Percentiles rank a stretch among this genome's conserved stretches.
Conservation (phyloP, 92 coral and sea anemone genomes). For the Zoanthus sociatus region DNA sequence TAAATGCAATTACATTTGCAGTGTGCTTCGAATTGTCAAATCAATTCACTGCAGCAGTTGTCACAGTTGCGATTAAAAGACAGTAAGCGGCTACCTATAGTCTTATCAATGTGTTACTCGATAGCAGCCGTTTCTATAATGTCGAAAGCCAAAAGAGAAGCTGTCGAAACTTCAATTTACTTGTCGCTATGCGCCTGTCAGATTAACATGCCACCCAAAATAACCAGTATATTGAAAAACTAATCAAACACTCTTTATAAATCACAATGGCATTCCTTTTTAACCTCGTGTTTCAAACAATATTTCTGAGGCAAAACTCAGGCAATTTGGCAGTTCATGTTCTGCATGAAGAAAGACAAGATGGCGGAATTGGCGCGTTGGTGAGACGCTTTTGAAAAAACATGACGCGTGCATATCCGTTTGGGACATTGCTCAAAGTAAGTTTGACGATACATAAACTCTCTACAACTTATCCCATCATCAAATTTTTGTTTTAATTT, state of each 20-base stretch:
- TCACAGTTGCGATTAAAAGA: constrained; percentile 15
- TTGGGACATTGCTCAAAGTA: neutral
- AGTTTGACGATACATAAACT: neutral
- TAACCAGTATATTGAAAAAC: constrained; percentile 58
- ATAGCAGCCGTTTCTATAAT: neutral
- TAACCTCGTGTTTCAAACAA: constrained; percentile 13
- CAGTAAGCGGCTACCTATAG: constrained; percentile 23
- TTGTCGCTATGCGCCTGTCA: constrained; percentile 42
- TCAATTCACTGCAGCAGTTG: neutral
- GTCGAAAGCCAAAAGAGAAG: constrained; percentile 16
- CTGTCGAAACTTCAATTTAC: constrained; percentile 36
- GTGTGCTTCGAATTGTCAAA: constrained; percentile 15
- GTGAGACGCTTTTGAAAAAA: neutral
- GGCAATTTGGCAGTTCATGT: neutral
- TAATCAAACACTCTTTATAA: constrained; percentile 85
- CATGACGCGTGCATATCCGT: constrained; percentile 30
- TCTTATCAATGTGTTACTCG: constrained; percentile 42
- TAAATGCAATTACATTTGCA: constrained; percentile 34
- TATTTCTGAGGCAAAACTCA: neutral
- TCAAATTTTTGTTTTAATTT: neutral
- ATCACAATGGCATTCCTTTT: constrained; percentile 57
- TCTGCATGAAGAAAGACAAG: constrained; percentile 8
- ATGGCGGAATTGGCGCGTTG: constrained; percentile 26
- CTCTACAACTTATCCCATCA: neutral
- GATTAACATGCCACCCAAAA: constrained; percentile 34